Percentiles rank a stretch among this genome's conserved stretches.
These are phyloP conservation scores for Malurus leucopterus DNA, from an alignment of 2,797 vertebrate species.

Conservation along the genomic window DNA sequence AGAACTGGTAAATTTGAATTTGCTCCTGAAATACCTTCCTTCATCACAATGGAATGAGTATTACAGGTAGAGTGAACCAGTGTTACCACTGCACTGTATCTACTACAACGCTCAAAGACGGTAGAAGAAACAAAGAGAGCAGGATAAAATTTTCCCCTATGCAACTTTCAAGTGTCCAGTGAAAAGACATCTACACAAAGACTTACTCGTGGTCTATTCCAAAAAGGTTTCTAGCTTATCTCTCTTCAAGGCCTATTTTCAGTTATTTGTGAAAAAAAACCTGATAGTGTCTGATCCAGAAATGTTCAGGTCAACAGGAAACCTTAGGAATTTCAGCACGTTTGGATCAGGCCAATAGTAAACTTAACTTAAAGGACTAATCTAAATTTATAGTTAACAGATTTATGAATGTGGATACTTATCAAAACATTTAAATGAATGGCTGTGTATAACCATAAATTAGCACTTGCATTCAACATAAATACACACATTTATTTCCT, in stretches of 20 bases:
- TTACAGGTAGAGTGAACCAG: neutral
- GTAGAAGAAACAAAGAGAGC: neutral
- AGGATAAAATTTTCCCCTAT: neutral
- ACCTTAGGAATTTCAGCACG: neutral
- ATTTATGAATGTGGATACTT: neutral
- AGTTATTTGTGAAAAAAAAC: neutral
- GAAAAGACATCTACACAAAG: neutral
- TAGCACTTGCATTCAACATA: neutral
- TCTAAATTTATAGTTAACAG: conserved; percentile 3
- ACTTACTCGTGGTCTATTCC: neutral
- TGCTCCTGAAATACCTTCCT: neutral
- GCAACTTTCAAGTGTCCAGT: neutral
- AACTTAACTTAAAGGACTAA: neutral
- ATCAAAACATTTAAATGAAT: neutral
- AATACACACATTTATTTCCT: neutral
- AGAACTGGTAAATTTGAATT: neutral
- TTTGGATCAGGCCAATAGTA: neutral
- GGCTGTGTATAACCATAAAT: conserved; percentile 3
- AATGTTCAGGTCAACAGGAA: neutral
- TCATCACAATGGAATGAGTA: neutral
- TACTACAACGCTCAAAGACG: neutral
- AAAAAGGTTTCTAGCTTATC: neutral
- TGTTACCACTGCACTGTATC: neutral
- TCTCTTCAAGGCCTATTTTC: neutral
- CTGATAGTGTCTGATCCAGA: neutral